Percentiles rank a stretch among this genome's conserved stretches.
These are phyloP conservation scores for Zaprionus africanus DNA, from an alignment of 1,140 invertebrate species.

Conservation along the genomic window DNA sequence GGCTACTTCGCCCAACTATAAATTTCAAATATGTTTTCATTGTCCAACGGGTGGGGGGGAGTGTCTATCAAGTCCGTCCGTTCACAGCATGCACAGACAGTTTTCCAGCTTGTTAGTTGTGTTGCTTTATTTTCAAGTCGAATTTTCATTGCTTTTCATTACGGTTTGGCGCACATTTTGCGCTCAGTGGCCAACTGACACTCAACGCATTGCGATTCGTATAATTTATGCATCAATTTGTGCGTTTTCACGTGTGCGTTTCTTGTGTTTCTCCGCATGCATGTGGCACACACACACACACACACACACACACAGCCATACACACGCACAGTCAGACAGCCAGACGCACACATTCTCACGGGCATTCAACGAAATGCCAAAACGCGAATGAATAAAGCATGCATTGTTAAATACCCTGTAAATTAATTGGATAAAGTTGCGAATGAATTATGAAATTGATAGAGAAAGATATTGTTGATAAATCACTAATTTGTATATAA, in stretches of 20 bases:
- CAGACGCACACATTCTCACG: constrained; percentile 4
- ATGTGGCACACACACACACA: constrained; percentile 4
- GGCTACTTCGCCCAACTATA: too few species aligned
- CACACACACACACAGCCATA: too few species aligned
- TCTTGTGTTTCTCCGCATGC: constrained; percentile 3
- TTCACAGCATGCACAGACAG: background rate
- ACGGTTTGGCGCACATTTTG: constrained; percentile 60
- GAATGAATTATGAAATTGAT: background rate
- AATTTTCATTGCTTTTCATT: constrained; percentile 62
- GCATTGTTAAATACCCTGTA: background rate
- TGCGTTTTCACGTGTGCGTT: constrained; percentile 26
- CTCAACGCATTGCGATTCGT: constrained; percentile 74
- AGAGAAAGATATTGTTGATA: too few species aligned
- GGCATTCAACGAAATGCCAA: constrained; percentile 60
- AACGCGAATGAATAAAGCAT: background rate
- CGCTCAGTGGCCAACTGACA: constrained; percentile 69
- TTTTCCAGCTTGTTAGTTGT: constrained; percentile 12
- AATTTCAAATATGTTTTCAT: too few species aligned
- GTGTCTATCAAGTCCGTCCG: background rate
- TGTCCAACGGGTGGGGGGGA: background rate
- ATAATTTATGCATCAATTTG: constrained; percentile 79
- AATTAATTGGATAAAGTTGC: background rate
- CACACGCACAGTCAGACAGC: constrained; percentile 17
- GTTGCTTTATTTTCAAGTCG: constrained; percentile 28
- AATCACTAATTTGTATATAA: too few species aligned